These are phyloP conservation scores for Microctonus brassicae DNA, from an alignment of 2,888 invertebrate genomes.

Conservation along the genomic window DNA sequence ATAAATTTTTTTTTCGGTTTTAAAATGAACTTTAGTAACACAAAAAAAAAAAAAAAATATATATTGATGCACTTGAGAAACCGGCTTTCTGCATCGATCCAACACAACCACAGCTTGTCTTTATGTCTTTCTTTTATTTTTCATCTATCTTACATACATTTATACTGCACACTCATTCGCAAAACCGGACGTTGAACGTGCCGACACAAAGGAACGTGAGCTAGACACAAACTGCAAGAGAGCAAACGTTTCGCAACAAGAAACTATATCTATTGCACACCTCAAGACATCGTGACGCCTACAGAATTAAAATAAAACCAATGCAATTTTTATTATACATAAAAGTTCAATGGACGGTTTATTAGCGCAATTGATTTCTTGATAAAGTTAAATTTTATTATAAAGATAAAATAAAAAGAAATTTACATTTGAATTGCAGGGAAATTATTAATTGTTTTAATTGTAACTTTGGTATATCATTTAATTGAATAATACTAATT, in stretches of 20 bases:
- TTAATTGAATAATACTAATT: too few species aligned
- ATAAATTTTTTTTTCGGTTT: constrained; percentile 1
- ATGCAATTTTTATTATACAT: constrained; percentile 4
- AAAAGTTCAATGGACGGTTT: neutral
- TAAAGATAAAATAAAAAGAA: too few species aligned
- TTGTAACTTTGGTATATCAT: neutral
- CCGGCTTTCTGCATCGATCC: constrained; percentile 33
- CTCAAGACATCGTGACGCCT: constrained; percentile 30
- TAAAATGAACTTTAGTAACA: neutral
- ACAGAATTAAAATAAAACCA: constrained; percentile 14
- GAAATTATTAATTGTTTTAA: too few species aligned
- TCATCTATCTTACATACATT: neutral
- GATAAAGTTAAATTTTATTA: neutral
- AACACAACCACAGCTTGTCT: neutral
- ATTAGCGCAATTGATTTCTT: constrained; percentile 26
- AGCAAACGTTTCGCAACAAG: constrained; percentile 26
- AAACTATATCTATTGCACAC: constrained; percentile 29
- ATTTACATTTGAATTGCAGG: too few species aligned
- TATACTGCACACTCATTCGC: constrained; percentile 27
- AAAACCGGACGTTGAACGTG: constrained; percentile 47
- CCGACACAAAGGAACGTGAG: constrained; percentile 55
- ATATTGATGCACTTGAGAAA: constrained; percentile 27
- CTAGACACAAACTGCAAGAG: constrained; percentile 34
- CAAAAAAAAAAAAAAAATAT: constrained; percentile 26
- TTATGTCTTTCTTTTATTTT: neutral